Percentiles rank a stretch among this genome's conserved stretches.
phyloP scores from a whole-genome alignment of 2,113 vertebrate species.

The Aptenodytes patagonicus region DNA sequence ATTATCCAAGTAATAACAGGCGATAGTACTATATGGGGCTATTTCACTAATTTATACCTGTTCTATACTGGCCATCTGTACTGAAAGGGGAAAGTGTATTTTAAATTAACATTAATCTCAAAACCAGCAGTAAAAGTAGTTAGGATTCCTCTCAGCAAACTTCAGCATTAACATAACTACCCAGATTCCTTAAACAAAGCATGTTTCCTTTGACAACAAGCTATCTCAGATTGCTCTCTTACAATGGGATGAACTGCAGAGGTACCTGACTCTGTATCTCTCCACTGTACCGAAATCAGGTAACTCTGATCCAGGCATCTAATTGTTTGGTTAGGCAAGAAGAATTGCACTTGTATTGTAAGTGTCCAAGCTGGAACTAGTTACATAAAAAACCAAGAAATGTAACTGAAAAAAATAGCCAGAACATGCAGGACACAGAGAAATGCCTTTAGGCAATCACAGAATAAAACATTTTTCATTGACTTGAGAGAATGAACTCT shows the following conservation, averaged over 20 bases:
- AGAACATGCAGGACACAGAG: background rate
- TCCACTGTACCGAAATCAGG: background rate
- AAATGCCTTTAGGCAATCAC: background rate
- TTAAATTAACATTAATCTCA: background rate
- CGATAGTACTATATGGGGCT: background rate
- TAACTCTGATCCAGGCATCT: background rate
- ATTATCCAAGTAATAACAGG: background rate
- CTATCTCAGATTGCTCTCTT: background rate
- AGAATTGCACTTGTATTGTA: background rate
- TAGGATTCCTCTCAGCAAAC: background rate
- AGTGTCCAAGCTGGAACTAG: background rate
- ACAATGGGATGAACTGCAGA: background rate
- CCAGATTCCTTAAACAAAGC: background rate
- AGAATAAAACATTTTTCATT: background rate
- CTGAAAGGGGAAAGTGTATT: background rate
- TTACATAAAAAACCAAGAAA: background rate
- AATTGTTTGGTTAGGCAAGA: background rate
- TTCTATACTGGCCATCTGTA: background rate
- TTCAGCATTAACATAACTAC: background rate
- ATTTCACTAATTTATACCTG: background rate
- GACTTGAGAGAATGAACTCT: background rate
- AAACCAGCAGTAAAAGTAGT: background rate
- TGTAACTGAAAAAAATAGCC: background rate
- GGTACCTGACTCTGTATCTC: background rate
- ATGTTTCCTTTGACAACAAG: background rate